Base-by-base conservation (phyloP, 2,113 vertebrate species). In the Casuarius casuarius region DNA sequence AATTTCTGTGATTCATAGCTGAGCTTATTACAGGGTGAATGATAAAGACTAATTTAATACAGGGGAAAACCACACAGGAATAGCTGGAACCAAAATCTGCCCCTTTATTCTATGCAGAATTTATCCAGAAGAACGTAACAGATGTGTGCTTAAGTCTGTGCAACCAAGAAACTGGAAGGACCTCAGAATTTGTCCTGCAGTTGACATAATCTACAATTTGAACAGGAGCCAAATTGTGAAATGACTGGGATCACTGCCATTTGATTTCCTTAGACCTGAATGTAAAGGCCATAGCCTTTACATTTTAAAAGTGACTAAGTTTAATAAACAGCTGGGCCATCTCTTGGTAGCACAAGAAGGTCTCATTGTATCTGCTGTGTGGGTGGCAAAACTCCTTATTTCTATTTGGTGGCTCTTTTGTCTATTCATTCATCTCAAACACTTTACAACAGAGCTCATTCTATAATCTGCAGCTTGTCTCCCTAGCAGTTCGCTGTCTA, bases 351-450 rank as follows among this genome's bases (percentile, higher is more conserved):
- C 84, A 83, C 52, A 28, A 59, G 35, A 25, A 71, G 84, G 87
- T 82, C 66, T 14, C n/a, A 9, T 16, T 38, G 48, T 22, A 3
- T 54, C 46, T 83, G 83, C 89, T 19, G 0, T 1, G n/a, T 35
- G 87, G 87, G 74, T 77, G 90, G 92, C 82, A 73, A 46, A 86
- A 5, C 66, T 40, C 67, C 67, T 59, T 31, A 8, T 38, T 62
- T 20, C 18, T 13, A 0, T 2, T 1, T 9, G 28, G n/a, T 26
- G 51, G 38, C 71, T 75, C 63, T 46, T 33, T 3, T 17, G 46
- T n/a, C 54, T 38, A 2, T 26, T 66, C 58, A 2, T 62, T 68
- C 0, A 0, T 19, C 28, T 66, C 1, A 1, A 31, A 9, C 15
- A 1, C n/a, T 29, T 1, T 10, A 1, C 3, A 19, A 2, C 35